Base-by-base conservation (phyloP, 2,888 invertebrate species). In the Metopia argyrocephala region DNA sequence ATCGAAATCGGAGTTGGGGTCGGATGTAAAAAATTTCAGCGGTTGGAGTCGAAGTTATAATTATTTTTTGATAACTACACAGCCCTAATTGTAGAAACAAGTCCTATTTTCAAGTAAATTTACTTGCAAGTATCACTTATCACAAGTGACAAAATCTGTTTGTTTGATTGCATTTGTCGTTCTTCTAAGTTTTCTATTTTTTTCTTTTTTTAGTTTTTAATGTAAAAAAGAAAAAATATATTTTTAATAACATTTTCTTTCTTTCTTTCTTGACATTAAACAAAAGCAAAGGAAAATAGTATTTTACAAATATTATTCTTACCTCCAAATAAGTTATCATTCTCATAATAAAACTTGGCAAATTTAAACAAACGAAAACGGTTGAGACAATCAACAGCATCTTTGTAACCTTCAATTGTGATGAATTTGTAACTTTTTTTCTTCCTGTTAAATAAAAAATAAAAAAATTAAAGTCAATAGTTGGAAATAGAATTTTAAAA, bases 321-420 rank as follows among this genome's bases (percentile, higher is more conserved):
- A 94, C 93, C 90, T 92, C 92, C 73, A 88, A 85, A 87, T 93
- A 94, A 18, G 93, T 92, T 84, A 93, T 89, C 28, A 94, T 91
- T 75, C 96, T 91, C 90, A 95, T 92, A 65, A 93, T 92, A 89
- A 95, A 95, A 31, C 94, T 94, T 0, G 96, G 96, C 75, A 96
- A 88, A 90, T 96, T 96, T 66, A 96, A 92, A 56, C 94, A 91
- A 9, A 96, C 93, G 89, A 95, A 96, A 0, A 95, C 94, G 0
- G 94, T 93, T 2, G 96, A 96, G 0, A 96, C 95, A 68, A 96
- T 92, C 27, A 97, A 92, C 74, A 97, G 91, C 95, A 96, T 96
- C 87, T 95, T 94, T 46, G 96, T 96, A 81, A 96, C 92, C 86
- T 94, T 94, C 23, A 93, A 92, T 87, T 95, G 94, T 0, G 93